Base-by-base conservation (phyloP, 2,888 invertebrate species). In the Eudemis profundana region DNA sequence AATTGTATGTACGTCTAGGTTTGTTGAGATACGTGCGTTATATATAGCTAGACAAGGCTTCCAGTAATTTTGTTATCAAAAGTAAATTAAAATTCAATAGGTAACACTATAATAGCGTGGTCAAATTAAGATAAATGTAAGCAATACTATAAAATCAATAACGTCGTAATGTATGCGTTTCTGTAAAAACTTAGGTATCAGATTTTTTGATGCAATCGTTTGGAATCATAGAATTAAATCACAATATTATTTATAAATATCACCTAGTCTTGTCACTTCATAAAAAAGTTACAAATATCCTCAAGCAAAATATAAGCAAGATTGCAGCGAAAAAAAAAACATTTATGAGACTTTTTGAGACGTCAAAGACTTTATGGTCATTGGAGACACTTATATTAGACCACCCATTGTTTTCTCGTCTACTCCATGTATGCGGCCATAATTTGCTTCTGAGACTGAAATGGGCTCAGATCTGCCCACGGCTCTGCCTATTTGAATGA, bases 391-490 rank as follows among this genome's bases (percentile, higher is more conserved):
- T 56, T 50, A 47, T 61, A 56, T 36, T 27, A 36, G 66, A 62
- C 66, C 66, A 51, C 66, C 66, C 66, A 66, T 61, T 50, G 61
- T 50, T 61, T 62, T 50, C 36, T 29, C 4, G n/a, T 44, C 56
- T 46, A 46, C 63, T 50, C 21, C 19, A 15, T 56, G 33, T 56
- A 49, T 54, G 50, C 51, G 29, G 8, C 49, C 38, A 50, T 61
- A 66, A 61, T 66, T 46, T 46, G 51, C 51, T 61, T 61, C 61
- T 46, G 51, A 21, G 47, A 40, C 50, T 50, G 40, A 64, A 64
- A 57, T 64, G 57, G 57, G n/a, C 51, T 38, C 53, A 46, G 23
- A 44, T 21, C 65, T 46, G 21, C 60, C 65, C 60, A 65, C 60
- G 53, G 47, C 38, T 36, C 36, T 44, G 42, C 36, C 47, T 65